Base-by-base conservation (phyloP, 2,113 vertebrate species). In the Oryzias celebensis region DNA sequence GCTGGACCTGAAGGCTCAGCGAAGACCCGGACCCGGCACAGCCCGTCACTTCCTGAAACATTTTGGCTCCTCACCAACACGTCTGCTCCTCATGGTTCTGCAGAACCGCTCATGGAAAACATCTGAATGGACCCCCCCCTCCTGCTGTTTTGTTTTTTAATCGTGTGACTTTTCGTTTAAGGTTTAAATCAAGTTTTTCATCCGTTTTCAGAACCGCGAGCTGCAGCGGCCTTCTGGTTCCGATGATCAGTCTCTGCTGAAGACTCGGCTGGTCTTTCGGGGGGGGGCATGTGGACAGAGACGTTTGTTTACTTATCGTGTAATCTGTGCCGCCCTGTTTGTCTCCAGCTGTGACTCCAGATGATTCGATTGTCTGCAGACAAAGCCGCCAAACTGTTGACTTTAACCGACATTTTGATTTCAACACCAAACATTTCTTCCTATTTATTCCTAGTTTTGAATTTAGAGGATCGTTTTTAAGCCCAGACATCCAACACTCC, bases 11-110 rank as follows among this genome's bases (percentile, higher is more conserved):
- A 68, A 49, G 61, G 67, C 55, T 67, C 58, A 71, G 71, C 69
- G 70, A 78, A 24, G 65, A 16, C 48, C 18, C 20, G 49, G 22
- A 36, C 70, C 41, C 65, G 48, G 42, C 4, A 50, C 73, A 72
- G 58, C 63, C 75, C 48, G 68, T 75, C 82, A 82, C 71, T 78
- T 65, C 36, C n/a, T 57, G 59, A 87, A 82, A 85, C 73, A 73
- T 75, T 74, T 73, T 81, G 63, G 79, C 80, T 41, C 61, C 78
- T 75, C 68, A 64, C 62, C 63, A 69, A 82, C 44, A 59, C 62
- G 65, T 65, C 53, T 71, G 83, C 52, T 69, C 68, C 51, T 70
- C 61, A 71, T 48, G 73, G 61, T 68, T 61, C 65, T 69, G 23
- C 59, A 66, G 71, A 56, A 43, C 12, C 54, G 81, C 64, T 71